A percentile compares a stretch with the other conserved stretches of the same genome.
Evolutionary conservation across 1,140 invertebrate species (phyloP).

Genomic region (Drosophila pectinifera): DNA sequence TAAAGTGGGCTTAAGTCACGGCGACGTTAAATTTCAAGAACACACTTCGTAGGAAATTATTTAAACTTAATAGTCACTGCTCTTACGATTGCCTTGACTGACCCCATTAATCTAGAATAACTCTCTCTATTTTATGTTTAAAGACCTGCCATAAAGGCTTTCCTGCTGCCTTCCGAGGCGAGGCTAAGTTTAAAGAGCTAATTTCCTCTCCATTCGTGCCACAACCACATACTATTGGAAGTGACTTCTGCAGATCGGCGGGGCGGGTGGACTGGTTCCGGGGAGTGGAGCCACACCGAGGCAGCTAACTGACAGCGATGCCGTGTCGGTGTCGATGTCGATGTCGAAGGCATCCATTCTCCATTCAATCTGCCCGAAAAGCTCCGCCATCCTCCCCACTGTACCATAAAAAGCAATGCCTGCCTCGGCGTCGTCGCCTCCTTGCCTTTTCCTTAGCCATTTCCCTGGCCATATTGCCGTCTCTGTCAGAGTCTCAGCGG

Average conservation of each 20-base stretch:
- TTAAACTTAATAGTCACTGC: neutral
- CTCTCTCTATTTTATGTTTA: neutral
- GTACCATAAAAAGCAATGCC: conserved; percentile 59
- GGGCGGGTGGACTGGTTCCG: neutral
- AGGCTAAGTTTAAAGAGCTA: conserved; percentile 65
- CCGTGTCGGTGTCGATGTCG: conserved; percentile 61
- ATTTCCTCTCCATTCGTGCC: conserved; percentile 40
- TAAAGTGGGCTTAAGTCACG: no score
- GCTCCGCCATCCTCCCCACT: conserved; percentile 25
- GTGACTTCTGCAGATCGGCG: neutral
- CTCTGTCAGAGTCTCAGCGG: conserved; percentile 26
- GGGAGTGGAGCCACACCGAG: conserved; percentile 24
- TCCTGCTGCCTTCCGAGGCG: neutral
- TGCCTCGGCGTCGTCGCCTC: conserved; percentile 6
- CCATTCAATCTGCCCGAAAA: conserved; percentile 41
- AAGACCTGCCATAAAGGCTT: neutral
- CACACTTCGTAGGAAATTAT: no score
- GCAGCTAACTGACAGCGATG: conserved; percentile 54
- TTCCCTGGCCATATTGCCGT: conserved; percentile 2
- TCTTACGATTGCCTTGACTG: conserved; percentile 2
- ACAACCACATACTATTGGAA: conserved; percentile 26
- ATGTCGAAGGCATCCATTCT: conserved; percentile 53
- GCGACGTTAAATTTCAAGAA: no score
- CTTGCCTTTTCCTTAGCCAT: neutral
- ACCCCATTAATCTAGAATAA: conserved; percentile 4